Percentiles rank a stretch among this genome's conserved stretches.
Conservation (phyloP, 2,888 invertebrate species). For the Drosophila tanythrix region DNA sequence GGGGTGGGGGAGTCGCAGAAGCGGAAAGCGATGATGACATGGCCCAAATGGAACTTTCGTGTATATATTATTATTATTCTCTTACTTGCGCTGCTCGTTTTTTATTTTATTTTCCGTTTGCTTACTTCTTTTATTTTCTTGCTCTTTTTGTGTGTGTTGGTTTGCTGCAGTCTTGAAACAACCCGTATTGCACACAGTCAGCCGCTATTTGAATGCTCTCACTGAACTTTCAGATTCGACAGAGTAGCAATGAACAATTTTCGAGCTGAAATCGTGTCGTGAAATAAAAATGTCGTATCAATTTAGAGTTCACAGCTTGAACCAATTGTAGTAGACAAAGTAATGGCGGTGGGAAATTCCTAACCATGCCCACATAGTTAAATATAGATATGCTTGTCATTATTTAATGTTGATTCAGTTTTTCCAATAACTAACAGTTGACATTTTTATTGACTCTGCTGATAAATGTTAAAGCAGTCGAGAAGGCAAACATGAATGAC, state of each 20-base stretch:
- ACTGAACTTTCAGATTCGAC: not conserved
- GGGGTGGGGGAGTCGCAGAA: constrained; percentile 8
- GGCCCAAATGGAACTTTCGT: constrained; percentile 67
- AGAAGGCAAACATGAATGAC: not conserved
- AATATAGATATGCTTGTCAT: not conserved
- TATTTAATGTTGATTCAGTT: not conserved
- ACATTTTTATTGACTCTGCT: not conserved
- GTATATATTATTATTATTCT: constrained; percentile 65
- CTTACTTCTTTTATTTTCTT: constrained; percentile 11
- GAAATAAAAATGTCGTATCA: not conserved
- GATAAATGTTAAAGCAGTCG: not conserved
- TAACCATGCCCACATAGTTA: not conserved
- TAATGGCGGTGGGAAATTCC: not conserved
- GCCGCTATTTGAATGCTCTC: not conserved
- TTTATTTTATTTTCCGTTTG: constrained; percentile 12
- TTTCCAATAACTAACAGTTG: not conserved
- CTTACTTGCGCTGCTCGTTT: constrained; percentile 34
- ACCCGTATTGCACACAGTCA: not conserved
- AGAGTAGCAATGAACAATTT: not conserved
- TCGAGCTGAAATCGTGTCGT: not conserved
- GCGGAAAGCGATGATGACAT: constrained; percentile 65
- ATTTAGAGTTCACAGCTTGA: no score
- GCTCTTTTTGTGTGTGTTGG: not conserved
- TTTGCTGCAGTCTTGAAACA: constrained; percentile 11
- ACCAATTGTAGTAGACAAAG: not conserved